Conservation (phyloP, 2,888 invertebrate genomes). For the Timema cristinae region DNA sequence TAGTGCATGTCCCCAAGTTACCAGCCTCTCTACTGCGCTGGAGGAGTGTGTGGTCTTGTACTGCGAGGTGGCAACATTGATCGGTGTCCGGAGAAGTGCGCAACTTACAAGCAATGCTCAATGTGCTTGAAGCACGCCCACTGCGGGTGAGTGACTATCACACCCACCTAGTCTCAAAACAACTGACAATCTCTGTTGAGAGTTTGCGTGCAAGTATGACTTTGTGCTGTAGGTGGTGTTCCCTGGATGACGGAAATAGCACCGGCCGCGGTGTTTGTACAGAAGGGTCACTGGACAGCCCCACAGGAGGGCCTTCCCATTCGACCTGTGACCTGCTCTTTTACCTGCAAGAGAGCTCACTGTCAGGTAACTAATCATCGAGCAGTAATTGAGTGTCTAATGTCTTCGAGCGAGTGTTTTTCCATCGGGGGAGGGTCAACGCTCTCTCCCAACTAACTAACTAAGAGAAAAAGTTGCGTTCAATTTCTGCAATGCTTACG, state of each 20-base stretch:
- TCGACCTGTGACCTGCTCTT: slow-evolving; percentile 52
- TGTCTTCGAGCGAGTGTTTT: neutral
- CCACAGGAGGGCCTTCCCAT: slow-evolving; percentile 59
- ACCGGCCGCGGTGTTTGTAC: slow-evolving; percentile 73
- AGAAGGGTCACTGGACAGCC: slow-evolving; percentile 69
- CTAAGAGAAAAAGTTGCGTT: no score
- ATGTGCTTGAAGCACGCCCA: slow-evolving; percentile 82
- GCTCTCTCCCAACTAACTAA: neutral
- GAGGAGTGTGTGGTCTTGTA: slow-evolving; percentile 85
- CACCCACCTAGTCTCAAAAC: no score
- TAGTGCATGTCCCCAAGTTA: slow-evolving; percentile 82
- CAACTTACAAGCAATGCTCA: slow-evolving; percentile 77
- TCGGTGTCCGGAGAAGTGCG: slow-evolving; percentile 83
- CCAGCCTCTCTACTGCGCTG: slow-evolving; percentile 82
- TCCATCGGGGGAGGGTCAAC: neutral
- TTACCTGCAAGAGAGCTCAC: slow-evolving; percentile 21
- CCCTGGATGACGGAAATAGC: slow-evolving; percentile 53
- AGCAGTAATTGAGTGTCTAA: neutral
- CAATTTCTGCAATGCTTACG: no score
- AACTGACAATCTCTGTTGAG: no score
- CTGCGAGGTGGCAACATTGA: slow-evolving; percentile 59
- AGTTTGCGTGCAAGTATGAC: no score
- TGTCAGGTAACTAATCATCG: slow-evolving; percentile 12
- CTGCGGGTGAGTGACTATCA: slow-evolving; percentile 61
- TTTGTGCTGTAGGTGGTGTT: slow-evolving; percentile 64